Conservation (phyloP, 2,888 invertebrate species). For the Hemicrepidius hirtus region DNA sequence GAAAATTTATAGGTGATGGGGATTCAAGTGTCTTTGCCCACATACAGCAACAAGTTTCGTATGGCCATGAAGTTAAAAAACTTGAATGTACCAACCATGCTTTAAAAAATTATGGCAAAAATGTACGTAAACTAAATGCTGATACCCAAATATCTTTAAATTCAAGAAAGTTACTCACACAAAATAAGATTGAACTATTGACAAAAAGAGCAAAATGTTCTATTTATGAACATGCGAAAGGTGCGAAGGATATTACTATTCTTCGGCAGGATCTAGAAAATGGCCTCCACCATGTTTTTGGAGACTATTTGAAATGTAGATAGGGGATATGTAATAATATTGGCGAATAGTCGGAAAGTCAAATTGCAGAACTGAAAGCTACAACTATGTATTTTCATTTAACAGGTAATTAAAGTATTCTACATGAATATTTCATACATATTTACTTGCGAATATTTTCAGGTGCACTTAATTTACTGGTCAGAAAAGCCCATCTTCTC, state of each 20-base stretch:
- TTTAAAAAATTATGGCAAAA: neutral
- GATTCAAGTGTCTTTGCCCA: slow-evolving; percentile 11
- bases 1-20: slow-evolving; percentile 9
- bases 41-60: neutral
- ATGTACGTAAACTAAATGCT: neutral
- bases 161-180: neutral
- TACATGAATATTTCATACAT: too few species aligned
- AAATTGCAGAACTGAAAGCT: too few species aligned
- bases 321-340: too few species aligned
- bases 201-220: too few species aligned
- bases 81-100: neutral
- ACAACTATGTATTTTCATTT: too few species aligned
- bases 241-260: neutral
- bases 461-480: neutral
- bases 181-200: neutral
- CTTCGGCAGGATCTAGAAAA: too few species aligned
- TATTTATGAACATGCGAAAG: neutral
- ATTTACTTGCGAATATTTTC: neutral
- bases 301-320: too few species aligned
- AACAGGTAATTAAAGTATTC: too few species aligned
- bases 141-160: neutral
- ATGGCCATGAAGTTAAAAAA: neutral
- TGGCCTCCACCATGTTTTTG: too few species aligned
- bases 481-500: neutral
- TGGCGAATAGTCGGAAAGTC: too few species aligned